phyloP scores from a whole-genome alignment of 2,888 invertebrate species.

The Rambutsinella grinnellia region DNA sequence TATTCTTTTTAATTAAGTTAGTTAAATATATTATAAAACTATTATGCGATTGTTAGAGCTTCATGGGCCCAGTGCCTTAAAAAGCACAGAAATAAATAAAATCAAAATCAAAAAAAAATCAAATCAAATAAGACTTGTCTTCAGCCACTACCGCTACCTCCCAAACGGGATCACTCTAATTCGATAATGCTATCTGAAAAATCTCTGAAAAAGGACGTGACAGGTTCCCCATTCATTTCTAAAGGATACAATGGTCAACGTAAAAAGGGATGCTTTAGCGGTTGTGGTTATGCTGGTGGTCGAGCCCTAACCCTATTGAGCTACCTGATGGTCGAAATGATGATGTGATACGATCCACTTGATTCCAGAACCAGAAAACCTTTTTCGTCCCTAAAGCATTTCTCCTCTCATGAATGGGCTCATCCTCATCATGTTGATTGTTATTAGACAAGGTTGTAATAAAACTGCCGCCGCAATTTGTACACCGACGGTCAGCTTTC shows the following conservation, averaged over 20 bases:
- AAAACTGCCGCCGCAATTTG: neutral
- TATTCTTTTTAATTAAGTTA: neutral
- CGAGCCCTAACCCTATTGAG: neutral
- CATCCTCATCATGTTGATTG: neutral
- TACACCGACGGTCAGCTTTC: too few species aligned
- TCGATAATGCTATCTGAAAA: too few species aligned
- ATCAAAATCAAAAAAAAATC: too few species aligned
- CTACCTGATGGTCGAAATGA: neutral
- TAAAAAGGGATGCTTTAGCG: neutral
- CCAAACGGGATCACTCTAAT: too few species aligned
- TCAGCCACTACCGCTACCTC: too few species aligned
- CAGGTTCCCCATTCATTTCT: constrained; percentile 26
- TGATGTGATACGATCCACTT: neutral
- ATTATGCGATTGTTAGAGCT: too few species aligned
- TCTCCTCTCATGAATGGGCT: neutral
- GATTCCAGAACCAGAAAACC: neutral
- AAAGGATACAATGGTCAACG: neutral
- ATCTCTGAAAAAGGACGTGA: constrained; percentile 9
- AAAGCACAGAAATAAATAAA: too few species aligned
- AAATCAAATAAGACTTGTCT: too few species aligned
- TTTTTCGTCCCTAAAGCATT: neutral
- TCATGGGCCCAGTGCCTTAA: too few species aligned
- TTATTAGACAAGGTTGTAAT: neutral
- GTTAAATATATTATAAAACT: too few species aligned
- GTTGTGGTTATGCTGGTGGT: neutral